Conservation (phyloP, 2,797 vertebrate genomes). For the Oreonectes daqikongensis region DNA sequence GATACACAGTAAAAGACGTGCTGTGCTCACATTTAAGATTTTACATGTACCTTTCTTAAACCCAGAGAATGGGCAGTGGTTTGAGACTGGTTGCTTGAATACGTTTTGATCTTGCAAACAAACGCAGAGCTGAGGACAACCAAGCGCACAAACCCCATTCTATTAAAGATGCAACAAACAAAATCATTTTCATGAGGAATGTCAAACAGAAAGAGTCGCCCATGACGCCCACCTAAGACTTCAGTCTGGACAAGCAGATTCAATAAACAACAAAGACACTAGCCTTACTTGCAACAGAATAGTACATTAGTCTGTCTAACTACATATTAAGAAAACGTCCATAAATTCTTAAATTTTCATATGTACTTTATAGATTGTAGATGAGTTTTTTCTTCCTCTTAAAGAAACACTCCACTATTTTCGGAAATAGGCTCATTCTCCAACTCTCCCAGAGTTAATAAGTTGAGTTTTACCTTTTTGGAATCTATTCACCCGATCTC, state of each 20-base stretch:
- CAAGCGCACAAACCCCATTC: neutral
- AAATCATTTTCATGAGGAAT: slow-evolving; percentile 10
- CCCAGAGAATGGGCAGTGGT: neutral
- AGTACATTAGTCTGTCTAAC: neutral
- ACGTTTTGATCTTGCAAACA: slow-evolving; percentile 5
- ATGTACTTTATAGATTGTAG: neutral
- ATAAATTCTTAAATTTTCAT: neutral
- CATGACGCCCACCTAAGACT: neutral
- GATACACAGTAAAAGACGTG: neutral
- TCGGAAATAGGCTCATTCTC: too few species aligned
- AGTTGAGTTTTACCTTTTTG: too few species aligned
- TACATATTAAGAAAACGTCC: neutral
- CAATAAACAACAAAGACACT: neutral
- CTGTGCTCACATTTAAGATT: neutral
- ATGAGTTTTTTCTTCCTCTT: neutral
- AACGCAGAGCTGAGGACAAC: neutral
- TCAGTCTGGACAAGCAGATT: neutral
- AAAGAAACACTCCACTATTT: too few species aligned
- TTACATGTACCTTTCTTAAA: too few species aligned
- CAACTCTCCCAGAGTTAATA: too few species aligned
- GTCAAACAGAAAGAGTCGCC: slow-evolving; percentile 3
- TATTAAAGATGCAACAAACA: slow-evolving; percentile 27
- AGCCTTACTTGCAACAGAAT: neutral
- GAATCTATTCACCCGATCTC: too few species aligned
- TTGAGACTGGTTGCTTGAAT: neutral